Base-by-base conservation (phyloP, 2,113 vertebrate genomes). In the Drymodes brunneopygia region DNA sequence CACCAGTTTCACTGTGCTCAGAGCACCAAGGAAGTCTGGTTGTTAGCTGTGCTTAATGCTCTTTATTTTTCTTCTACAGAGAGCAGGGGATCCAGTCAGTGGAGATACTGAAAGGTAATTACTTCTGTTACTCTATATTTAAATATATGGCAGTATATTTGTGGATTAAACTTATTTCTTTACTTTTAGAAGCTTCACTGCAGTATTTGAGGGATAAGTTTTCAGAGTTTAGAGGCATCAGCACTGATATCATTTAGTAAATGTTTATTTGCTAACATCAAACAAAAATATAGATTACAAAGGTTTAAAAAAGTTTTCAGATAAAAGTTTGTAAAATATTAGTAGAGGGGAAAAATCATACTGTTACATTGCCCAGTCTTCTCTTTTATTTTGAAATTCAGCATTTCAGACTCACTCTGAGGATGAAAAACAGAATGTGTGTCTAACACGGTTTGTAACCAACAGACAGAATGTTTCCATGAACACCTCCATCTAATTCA, bases 101-200 rank as follows among this genome's bases (percentile, higher is more conserved):
- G 98, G 97, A 92, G 97, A 98, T 45, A 95, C 98, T 36, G 98
- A 98, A 96, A 98, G 98, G 98, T 98, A 97, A 98, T 60, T 45
- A 15, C 17, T 84, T 81, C 85, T 94, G 4, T 60, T 86, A 45
- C 53, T 78, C 22, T 61, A 5, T n/a, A 25, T n/a, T 92, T 83
- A 40, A 67, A 40, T 64, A 20, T 19, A n/a, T 42, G 4, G 7
- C 45, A 9, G 40, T 19, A 4, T 61, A 29, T 31, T n/a, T 48
- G 20, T 69, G 35, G 40, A 74, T 80, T 40, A 6, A 47, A 31
- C 27, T 47, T 33, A 10, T 23, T 88, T 73, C 7, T 53, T 82
- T 65, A n/a, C 24, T 89, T 64, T 56, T 23, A 42, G 71, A 80
- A 80, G 33, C 9, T 14, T 13, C 1, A 1, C 24, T 70, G 75